phyloP scores from a whole-genome alignment of 2,888 invertebrate species.

The Cephus nigrinus region DNA sequence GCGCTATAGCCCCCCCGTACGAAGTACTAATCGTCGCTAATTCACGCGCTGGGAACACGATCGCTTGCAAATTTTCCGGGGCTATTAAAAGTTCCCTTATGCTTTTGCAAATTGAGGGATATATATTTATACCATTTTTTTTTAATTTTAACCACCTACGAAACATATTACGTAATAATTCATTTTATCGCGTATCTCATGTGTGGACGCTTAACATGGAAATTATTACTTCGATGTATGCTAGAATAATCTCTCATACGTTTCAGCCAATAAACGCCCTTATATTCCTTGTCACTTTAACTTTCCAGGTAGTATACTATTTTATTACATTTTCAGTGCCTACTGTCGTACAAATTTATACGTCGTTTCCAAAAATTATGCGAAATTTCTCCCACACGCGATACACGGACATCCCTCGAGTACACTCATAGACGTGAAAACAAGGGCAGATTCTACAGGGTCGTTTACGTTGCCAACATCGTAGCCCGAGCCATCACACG shows the following conservation, averaged over 20 bases:
- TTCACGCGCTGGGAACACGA: neutral
- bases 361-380: neutral
- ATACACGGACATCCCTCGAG: neutral
- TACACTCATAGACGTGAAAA: neutral
- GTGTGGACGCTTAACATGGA: neutral
- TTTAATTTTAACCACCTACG: no score
- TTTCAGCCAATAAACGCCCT: neutral
- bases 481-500: neutral
- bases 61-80: neutral
- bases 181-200: neutral
- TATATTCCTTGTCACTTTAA: neutral
- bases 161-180: neutral
- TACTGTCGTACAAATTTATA: neutral
- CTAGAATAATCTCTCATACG: neutral
- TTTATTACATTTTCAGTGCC: neutral
- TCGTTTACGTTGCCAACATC: neutral
- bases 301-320: neutral
- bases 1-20: constrained; percentile 7
- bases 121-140: no score
- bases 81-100: neutral
- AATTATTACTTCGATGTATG: neutral
- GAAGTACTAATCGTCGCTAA: constrained; percentile 25
- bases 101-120: neutral
- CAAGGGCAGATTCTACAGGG: neutral
- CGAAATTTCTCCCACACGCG: neutral